Percentiles rank a stretch among this genome's conserved stretches.
Conservation (phyloP, 2,888 invertebrate species). For the Pristionchus japonicus region DNA sequence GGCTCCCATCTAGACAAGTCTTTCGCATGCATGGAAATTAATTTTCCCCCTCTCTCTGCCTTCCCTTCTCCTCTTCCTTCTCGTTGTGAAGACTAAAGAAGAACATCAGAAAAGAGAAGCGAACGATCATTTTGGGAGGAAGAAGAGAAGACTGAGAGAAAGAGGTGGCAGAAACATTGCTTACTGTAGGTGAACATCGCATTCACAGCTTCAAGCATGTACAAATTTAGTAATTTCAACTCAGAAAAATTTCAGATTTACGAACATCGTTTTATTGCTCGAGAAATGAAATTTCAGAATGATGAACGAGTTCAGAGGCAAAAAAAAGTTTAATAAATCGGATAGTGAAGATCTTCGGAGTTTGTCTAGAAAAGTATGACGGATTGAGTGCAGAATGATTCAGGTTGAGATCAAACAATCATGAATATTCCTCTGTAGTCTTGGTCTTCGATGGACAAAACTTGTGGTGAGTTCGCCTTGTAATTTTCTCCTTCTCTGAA, state of each 20-base stretch:
- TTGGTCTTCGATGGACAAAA: neutral
- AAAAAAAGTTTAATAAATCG: neutral
- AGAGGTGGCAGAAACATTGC: neutral
- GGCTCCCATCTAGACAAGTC: constrained; percentile 1
- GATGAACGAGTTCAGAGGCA: neutral
- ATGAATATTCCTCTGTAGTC: neutral
- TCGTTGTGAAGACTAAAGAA: neutral
- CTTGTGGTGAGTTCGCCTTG: neutral
- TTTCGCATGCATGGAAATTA: constrained; percentile 33
- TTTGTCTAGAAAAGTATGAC: neutral
- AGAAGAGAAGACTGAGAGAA: neutral
- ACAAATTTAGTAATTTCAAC: neutral
- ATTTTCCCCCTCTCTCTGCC: neutral
- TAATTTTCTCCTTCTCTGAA: neutral
- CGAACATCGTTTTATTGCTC: neutral
- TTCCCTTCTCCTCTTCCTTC: neutral
- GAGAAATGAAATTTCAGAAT: neutral
- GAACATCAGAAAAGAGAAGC: neutral
- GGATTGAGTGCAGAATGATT: neutral
- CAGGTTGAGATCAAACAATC: neutral
- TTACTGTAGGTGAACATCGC: neutral
- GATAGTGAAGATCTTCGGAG: neutral
- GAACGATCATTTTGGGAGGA: neutral
- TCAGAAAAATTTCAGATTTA: neutral
- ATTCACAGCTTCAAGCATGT: neutral